Evolutionary conservation across 2,888 invertebrate genomes (phyloP), one percentile per base, ranked within the genome.

Genomic region (Erebia aethiops): DNA sequence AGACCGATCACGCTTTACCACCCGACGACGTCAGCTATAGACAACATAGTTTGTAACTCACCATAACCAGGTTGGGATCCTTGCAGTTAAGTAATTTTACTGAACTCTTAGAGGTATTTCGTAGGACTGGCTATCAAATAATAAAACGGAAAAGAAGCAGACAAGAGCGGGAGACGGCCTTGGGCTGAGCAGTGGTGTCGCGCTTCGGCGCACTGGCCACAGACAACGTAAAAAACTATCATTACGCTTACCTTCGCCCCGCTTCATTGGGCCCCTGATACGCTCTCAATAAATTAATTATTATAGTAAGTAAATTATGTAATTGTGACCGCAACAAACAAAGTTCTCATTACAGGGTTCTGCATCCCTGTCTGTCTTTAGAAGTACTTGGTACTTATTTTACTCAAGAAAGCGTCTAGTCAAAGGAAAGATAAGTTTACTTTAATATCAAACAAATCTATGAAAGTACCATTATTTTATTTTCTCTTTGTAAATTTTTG

Each of bases 121-220:
- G 82, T 80, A 80, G 79, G 77, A 87, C 87, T 88, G 87, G 89
- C 79, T 84, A 81, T 73, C 67, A 75, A 77, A 84, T 80, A 84
- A 84, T 86, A 78, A 76, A 82, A 80, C 86, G 84, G 86, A 87
- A 86, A 81, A 83, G 78, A 80, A 78, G 79, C 80, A 82, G 83
- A 80, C 83, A 79, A 78, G 80, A 82, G 81, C 82, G 78, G 77
- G 76, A 78, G 72, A 75, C 80, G 87, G 84, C 90, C 91, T 89
- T 90, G 90, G 83, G 52, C 52, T 52, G n/a, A 14, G 79, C 76
- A 79, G 86, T 84, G 84, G 84, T 80, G 85, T 85, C 80, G 85
- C 83, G 90, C 87, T 88, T 81, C 83, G 82, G 83, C 82, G 82
- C 82, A 81, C 84, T 79, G 79, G 75, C 73, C 77, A 77, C 78